Percentiles rank a stretch among this genome's conserved stretches.
phyloP scores from a whole-genome alignment of 1,140 invertebrate genomes.

The Akabosia matsudoensis region DNA sequence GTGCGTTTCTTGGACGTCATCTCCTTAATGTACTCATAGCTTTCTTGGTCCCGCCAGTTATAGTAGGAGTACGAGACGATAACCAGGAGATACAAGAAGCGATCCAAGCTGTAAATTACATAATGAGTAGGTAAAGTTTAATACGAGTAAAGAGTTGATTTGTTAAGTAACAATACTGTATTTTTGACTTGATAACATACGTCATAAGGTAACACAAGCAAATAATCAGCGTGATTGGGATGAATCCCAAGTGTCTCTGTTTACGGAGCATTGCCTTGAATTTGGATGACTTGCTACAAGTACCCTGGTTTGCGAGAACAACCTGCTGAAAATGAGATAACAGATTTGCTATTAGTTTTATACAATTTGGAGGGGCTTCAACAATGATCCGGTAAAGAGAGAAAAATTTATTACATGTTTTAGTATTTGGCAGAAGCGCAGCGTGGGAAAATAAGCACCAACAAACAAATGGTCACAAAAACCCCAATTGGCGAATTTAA shows the following conservation, averaged over 20 bases:
- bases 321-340: conserved; percentile 32
- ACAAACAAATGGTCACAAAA: neutral
- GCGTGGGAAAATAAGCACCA: neutral
- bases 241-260: conserved; percentile 44
- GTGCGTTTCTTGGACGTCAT: conserved; percentile 27
- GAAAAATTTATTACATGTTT: too few species aligned
- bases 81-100: conserved; percentile 19
- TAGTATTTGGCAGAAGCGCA: too few species aligned
- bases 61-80: conserved; percentile 25
- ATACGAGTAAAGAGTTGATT: neutral
- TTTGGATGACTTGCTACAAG: conserved; percentile 34
- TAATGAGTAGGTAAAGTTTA: neutral
- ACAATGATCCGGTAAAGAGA: too few species aligned
- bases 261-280: conserved; percentile 26
- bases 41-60: conserved; percentile 27
- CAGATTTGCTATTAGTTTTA: too few species aligned
- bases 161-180: too few species aligned
- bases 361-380: too few species aligned
- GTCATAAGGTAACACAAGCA: conserved; percentile 35
- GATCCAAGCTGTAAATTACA: conserved; percentile 38
- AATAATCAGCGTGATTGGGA: conserved; percentile 35
- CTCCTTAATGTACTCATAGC: conserved; percentile 33
- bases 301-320: conserved; percentile 26
- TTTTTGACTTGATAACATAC: conserved; percentile 12
- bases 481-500: neutral